These are phyloP conservation scores for Takifugu bimaculatus DNA, from an alignment of 2,113 vertebrate species.

Conservation along the genomic window DNA sequence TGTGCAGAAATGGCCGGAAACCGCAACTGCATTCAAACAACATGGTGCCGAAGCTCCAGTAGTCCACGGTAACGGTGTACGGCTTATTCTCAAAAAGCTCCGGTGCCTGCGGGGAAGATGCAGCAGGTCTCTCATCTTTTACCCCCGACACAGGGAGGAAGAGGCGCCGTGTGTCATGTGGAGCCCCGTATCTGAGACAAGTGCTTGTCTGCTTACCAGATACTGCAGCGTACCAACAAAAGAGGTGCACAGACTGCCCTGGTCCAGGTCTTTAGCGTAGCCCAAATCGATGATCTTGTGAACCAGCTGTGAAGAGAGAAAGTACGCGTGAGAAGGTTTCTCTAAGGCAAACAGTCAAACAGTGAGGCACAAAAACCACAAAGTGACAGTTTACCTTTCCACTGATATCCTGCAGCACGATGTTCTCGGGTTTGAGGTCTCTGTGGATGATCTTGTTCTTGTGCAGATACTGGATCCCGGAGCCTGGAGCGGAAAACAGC, in stretches of 20 bases:
- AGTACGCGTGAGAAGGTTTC: neutral
- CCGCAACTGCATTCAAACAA: slow-evolving; percentile 95
- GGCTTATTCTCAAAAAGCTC: slow-evolving; percentile 97
- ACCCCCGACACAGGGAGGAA: neutral
- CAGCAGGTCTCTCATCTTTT: neutral
- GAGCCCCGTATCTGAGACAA: neutral
- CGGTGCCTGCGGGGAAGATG: slow-evolving; percentile 79
- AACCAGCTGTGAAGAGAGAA: slow-evolving; percentile 70
- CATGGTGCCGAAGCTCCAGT: slow-evolving; percentile 98
- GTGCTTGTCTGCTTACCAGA: slow-evolving; percentile 76
- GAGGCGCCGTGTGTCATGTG: neutral
- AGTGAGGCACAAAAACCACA: neutral
- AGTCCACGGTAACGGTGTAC: slow-evolving; percentile 94
- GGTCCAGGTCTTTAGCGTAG: slow-evolving; percentile 97
- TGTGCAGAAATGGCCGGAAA: slow-evolving; percentile 94
- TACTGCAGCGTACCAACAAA: slow-evolving; percentile 98
- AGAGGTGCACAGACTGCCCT: slow-evolving; percentile 95
- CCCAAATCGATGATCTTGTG: slow-evolving; percentile 98
- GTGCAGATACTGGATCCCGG: slow-evolving; percentile 95
- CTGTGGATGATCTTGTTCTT: slow-evolving; percentile 98
- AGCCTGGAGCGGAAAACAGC: slow-evolving; percentile 72
- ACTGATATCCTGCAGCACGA: slow-evolving; percentile 90
- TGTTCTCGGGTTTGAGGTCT: slow-evolving; percentile 98
- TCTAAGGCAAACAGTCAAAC: neutral
- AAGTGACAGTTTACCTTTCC: slow-evolving; percentile 82